Conservation (phyloP, 2,888 invertebrate species). For the Pammene fasciana region DNA sequence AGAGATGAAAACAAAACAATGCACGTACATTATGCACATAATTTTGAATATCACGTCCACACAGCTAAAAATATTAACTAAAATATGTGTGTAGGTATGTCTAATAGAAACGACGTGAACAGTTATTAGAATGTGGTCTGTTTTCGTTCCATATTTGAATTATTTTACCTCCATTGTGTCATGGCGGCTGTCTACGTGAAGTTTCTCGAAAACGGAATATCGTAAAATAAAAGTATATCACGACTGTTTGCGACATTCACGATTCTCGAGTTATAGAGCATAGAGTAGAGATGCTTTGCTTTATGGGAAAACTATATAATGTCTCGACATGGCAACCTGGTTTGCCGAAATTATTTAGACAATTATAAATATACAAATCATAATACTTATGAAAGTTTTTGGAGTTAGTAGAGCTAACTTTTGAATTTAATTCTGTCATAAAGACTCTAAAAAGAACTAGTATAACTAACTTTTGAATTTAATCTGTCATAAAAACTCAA, state of each 20-base stretch:
- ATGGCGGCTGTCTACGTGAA: slow-evolving; percentile 10
- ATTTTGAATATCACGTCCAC: background rate
- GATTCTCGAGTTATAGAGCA: slow-evolving; percentile 37
- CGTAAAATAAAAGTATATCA: slow-evolving; percentile 26
- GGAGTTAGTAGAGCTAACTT: too few species aligned
- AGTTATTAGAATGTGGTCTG: slow-evolving; percentile 17
- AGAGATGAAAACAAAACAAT: too few species aligned
- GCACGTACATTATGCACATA: too few species aligned
- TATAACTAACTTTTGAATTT: too few species aligned
- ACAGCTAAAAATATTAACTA: background rate
- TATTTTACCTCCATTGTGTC: slow-evolving; percentile 9
- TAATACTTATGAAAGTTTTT: too few species aligned
- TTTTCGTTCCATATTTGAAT: slow-evolving; percentile 24
- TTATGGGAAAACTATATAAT: background rate
- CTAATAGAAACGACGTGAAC: background rate
- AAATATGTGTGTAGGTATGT: background rate
- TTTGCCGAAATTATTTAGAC: background rate
- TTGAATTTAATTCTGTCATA: too few species aligned
- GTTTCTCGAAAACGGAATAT: slow-evolving; percentile 19
- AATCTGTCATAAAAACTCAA: too few species aligned
- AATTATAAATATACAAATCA: too few species aligned
- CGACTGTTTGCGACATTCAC: slow-evolving; percentile 47
- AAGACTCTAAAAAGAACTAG: too few species aligned
- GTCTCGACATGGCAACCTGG: background rate
- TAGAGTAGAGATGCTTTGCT: slow-evolving; percentile 2